Percentiles rank a stretch among this genome's conserved stretches.
These are phyloP conservation scores for Parascotia fuliginaria DNA, from an alignment of 2,888 invertebrate species.

Conservation along the genomic window DNA sequence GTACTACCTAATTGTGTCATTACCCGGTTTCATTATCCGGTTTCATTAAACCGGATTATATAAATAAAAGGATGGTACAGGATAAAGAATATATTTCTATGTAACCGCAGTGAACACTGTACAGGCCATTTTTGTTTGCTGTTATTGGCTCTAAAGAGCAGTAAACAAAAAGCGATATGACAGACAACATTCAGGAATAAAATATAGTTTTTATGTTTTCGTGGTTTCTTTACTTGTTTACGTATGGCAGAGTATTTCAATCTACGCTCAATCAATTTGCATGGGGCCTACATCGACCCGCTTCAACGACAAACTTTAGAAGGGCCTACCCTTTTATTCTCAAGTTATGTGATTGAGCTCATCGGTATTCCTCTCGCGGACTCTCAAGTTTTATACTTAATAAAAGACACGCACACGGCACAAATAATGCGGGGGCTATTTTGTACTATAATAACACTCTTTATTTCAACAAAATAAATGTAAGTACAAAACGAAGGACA, in stretches of 20 bases:
- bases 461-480: conserved; percentile 41
- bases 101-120: conserved; percentile 16
- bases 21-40: too few relatives aligned
- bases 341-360: conserved; percentile 66
- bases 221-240: conserved; percentile 22
- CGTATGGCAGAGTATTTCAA: conserved; percentile 40
- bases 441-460: conserved; percentile 37
- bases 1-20: conserved; percentile 13
- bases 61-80: conserved; percentile 13
- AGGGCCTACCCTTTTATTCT: conserved; percentile 58
- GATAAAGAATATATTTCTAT: conserved; percentile 22
- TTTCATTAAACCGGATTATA: conserved; percentile 18
- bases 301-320: conserved; percentile 51
- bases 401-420: conserved; percentile 56
- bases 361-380: conserved; percentile 59
- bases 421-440: conserved; percentile 49
- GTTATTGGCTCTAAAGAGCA: conserved; percentile 29
- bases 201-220: conserved; percentile 20
- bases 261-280: conserved; percentile 60
- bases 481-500: conserved; percentile 31
- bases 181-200: conserved; percentile 21
- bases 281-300: conserved; percentile 48
- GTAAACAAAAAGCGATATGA: conserved; percentile 29
- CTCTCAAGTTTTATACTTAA: conserved; percentile 62
- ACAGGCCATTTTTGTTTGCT: conserved; percentile 22